Conservation (phyloP, 2,797 vertebrate genomes). For the Xenentodon cancila region DNA sequence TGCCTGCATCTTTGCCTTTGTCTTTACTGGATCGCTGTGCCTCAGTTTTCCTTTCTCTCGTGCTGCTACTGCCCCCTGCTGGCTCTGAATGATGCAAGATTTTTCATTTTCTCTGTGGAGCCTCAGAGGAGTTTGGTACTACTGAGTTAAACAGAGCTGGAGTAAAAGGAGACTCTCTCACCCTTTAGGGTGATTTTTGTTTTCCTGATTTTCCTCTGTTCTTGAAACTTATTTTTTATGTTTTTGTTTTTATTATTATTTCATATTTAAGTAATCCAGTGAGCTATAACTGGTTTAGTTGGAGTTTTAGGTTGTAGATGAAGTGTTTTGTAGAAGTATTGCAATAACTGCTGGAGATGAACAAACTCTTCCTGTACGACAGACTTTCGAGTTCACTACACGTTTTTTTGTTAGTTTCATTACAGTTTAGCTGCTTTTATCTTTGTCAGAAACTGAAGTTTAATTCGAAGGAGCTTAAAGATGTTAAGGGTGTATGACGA, state of each 20-base stretch:
- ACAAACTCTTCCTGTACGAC: not conserved
- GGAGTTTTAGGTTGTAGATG: not conserved
- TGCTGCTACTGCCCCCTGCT: slow-evolving; percentile 71
- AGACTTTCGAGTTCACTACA: slow-evolving; percentile 2
- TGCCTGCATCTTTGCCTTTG: slow-evolving; percentile 41
- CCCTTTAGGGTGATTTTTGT: slow-evolving; percentile 67
- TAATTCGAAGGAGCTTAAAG: slow-evolving; percentile 18
- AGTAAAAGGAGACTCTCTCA: slow-evolving; percentile 27
- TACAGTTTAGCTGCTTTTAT: slow-evolving; percentile 16
- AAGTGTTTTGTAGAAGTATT: not conserved
- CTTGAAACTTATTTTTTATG: slow-evolving; percentile 19
- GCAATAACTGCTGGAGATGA: slow-evolving; percentile 2
- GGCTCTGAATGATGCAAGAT: slow-evolving; percentile 36
- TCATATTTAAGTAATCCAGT: not conserved
- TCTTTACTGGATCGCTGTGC: slow-evolving; percentile 40
- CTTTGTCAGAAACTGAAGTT: slow-evolving; percentile 10
- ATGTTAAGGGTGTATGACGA: slow-evolving; percentile 10
- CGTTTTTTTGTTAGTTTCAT: slow-evolving; percentile 14
- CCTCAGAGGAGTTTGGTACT: slow-evolving; percentile 14
- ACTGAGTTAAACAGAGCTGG: slow-evolving; percentile 14
- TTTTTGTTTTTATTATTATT: slow-evolving; percentile 11
- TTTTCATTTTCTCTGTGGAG: slow-evolving; percentile 13
- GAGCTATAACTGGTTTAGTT: slow-evolving; percentile 4
- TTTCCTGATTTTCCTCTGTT: slow-evolving; percentile 26
- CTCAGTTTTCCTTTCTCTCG: slow-evolving; percentile 13